Evolutionary conservation across 2,113 vertebrate genomes (phyloP), one percentile per base, ranked within the genome.

Genomic region (Mugil cephalus): DNA sequence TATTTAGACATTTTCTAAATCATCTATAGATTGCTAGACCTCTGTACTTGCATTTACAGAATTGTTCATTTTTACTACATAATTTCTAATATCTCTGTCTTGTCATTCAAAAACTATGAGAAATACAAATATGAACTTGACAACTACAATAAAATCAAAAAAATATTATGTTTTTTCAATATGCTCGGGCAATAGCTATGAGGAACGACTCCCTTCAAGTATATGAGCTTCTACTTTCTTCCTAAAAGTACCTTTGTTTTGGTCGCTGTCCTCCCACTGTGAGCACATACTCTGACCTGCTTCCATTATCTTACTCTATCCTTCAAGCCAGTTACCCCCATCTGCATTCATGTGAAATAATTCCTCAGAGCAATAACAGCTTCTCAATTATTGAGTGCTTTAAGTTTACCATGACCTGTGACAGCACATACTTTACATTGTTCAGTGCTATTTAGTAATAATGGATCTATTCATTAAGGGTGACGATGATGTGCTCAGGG

Each of bases 1-100:
- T 19, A 60, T 47, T 47, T 9, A 40, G 14, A 69, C 30, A 45
- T 46, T 64, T 63, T 69, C 43, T 52, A 42, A 55, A 38, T 2
- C 64, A 53, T 64, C 30, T 64, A 13, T 18, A 56, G n/a, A n/a
- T n/a, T n/a, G n/a, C n/a, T n/a, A n/a, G n/a, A n/a, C n/a, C n/a
- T n/a, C n/a, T n/a, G n/a, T n/a, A n/a, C n/a, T n/a, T n/a, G n/a
- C n/a, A n/a, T n/a, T n/a, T n/a, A n/a, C n/a, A n/a, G n/a, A n/a
- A n/a, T n/a, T n/a, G n/a, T n/a, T n/a, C n/a, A n/a, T n/a, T n/a
- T n/a, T n/a, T n/a, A n/a, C n/a, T n/a, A n/a, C n/a, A n/a, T n/a
- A 30, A 30, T 30, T 30, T 5, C 5, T 30, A 30, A 30, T 30
- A 30, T 30, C 24, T 30, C 24, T 30, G 24, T 30, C 24, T 30